phyloP scores from a whole-genome alignment of 1,140 invertebrate species.

The Caerostris darwini region DNA sequence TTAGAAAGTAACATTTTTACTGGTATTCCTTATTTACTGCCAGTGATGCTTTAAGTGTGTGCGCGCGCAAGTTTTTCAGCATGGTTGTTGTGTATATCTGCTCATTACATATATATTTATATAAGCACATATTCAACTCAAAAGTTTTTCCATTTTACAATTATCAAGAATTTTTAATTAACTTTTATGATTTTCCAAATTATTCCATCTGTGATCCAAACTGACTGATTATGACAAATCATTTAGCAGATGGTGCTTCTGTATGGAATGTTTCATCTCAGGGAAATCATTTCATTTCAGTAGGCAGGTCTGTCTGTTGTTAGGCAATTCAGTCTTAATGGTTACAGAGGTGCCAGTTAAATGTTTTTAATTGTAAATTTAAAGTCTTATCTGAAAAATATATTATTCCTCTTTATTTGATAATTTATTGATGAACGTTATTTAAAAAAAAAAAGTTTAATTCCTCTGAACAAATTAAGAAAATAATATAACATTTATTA shows the following conservation, averaged over 20 bases:
- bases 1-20: slow-evolving; percentile 65
- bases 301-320: slow-evolving; percentile 75
- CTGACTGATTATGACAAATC: slow-evolving; percentile 71
- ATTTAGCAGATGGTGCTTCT: slow-evolving; percentile 76
- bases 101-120: slow-evolving; percentile 67
- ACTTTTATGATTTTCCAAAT: slow-evolving; percentile 69
- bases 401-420: no score
- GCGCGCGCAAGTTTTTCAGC: slow-evolving; percentile 43
- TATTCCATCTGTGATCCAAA: slow-evolving; percentile 75
- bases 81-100: slow-evolving; percentile 64
- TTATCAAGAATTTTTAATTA: slow-evolving; percentile 15
- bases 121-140: slow-evolving; percentile 42
- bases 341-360: slow-evolving; percentile 58
- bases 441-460: no score
- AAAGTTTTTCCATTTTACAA: slow-evolving; percentile 46
- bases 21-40: slow-evolving; percentile 60
- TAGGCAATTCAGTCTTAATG: slow-evolving; percentile 5
- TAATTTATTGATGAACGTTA: no score
- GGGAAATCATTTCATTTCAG: slow-evolving; percentile 76
- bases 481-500: no score
- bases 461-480: no score
- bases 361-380: neutral
- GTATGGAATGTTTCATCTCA: slow-evolving; percentile 75
- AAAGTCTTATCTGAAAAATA: neutral
- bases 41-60: slow-evolving; percentile 54